Evolutionary conservation across 2,113 vertebrate species (phyloP), one percentile per base, ranked within the genome.

Genomic region (Lasiurus borealis): DNA sequence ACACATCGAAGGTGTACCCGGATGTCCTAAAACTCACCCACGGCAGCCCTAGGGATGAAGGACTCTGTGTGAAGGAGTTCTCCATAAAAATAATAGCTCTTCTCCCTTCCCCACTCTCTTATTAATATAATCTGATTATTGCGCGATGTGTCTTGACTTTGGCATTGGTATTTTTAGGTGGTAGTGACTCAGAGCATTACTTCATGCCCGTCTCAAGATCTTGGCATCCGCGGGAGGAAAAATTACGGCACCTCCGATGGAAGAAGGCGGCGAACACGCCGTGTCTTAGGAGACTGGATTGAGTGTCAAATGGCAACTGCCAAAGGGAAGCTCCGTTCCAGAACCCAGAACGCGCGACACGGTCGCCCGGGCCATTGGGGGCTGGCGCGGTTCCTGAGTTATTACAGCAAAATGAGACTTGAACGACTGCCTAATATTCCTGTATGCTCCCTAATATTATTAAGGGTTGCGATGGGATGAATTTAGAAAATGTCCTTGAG

Each of bases 351-450:
- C 25, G 0, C 72, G 71, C 7, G 31, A 6, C 88, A 88, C 16
- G 80, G 86, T 77, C 57, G 66, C 69, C 64, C 44, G 52, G 89
- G 83, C 91, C 91, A 93, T 96, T 97, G 91, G 88, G 83, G 75
- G 91, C 71, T 97, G 96, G 97, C 95, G 69, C 12, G 13, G 15
- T 85, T 93, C 96, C 97, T 94, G 91, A 97, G 80, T 96, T 96
- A 97, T 96, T 95, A 93, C 46, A 93, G 87, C 92, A 96, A 96
- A 97, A 97, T 97, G 86, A 92, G 89, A 92, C 95, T 96, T 96
- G 95, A 96, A 95, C 66, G 77, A 64, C 75, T 94, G 97, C 97
- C 97, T 96, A 94, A 97, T 97, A 95, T 97, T 84, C 91, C 92
- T 92, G 64, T 91, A 62, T 76, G 50, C 46, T 89, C 83, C 94